phyloP scores from a whole-genome alignment of 2,797 vertebrate genomes.

The Peromyscus nudipes region DNA sequence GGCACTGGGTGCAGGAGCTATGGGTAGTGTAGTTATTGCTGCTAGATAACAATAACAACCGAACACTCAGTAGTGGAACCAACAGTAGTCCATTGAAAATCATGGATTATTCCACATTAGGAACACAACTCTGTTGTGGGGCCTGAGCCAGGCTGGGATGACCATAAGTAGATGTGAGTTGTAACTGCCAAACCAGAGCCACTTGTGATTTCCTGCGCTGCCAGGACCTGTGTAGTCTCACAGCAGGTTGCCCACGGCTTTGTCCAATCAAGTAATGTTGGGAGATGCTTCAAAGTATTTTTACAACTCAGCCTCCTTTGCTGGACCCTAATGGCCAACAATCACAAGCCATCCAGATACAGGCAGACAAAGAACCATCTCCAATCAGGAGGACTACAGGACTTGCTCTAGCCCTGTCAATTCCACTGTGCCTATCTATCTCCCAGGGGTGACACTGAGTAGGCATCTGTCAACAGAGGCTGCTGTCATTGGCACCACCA shows the following conservation, averaged over 20 bases:
- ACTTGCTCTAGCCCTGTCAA: too few species aligned
- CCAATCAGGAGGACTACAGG: not conserved
- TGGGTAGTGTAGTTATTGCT: not conserved
- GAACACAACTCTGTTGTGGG: not conserved
- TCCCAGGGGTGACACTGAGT: not conserved
- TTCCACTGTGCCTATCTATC: too few species aligned
- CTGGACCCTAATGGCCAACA: not conserved
- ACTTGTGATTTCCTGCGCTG: not conserved
- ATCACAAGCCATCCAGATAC: not conserved
- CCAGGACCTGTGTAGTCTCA: not conserved
- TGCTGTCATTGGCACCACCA: not conserved
- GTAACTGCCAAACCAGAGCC: not conserved
- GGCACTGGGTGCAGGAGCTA: not conserved
- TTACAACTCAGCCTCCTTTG: not conserved
- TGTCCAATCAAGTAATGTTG: not conserved
- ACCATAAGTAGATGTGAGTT: not conserved
- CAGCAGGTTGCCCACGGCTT: not conserved
- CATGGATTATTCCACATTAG: not conserved
- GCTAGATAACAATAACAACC: not conserved
- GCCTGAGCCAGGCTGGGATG: not conserved
- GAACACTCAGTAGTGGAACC: not conserved
- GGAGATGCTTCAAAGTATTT: not conserved
- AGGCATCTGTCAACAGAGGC: not conserved
- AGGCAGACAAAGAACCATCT: not conserved
- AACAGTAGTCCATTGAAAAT: not conserved